Percentiles rank a stretch among this genome's conserved stretches.
phyloP scores from a whole-genome alignment of 1,140 invertebrate species.

The Littorina saxatilis region DNA sequence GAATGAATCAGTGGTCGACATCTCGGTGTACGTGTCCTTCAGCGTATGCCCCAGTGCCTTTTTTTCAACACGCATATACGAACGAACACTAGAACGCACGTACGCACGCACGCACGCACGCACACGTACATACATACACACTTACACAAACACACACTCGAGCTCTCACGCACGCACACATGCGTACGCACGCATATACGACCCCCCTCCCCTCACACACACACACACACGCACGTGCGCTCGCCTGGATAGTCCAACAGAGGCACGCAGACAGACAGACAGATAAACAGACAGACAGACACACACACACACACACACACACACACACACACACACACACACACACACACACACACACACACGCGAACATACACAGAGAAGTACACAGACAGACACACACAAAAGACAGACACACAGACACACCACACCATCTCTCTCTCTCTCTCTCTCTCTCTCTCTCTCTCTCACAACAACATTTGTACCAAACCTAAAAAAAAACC shows the following conservation, averaged over 20 bases:
- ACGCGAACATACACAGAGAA: not conserved
- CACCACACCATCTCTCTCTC: not conserved
- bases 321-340: constrained; percentile 3
- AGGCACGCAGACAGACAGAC: too few relatives aligned
- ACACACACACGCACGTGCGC: not conserved
- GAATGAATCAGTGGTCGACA: not conserved
- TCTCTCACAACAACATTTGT: too few relatives aligned
- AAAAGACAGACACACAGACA: not conserved
- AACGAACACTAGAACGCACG: not conserved
- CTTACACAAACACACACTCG: not conserved
- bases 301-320: constrained; percentile 3
- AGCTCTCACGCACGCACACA: not conserved
- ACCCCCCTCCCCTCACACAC: too few relatives aligned
- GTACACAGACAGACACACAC: not conserved
- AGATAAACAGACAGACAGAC: too few relatives aligned
- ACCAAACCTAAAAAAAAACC: too few relatives aligned
- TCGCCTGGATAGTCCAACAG: not conserved
- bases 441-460: too few relatives aligned
- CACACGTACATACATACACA: constrained; percentile 3
- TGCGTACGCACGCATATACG: not conserved
- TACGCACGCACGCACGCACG: constrained; percentile 9
- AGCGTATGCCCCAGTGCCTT: too few relatives aligned
- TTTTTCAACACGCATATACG: not conserved
- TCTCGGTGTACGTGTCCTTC: not conserved
- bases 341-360: not conserved